Evolutionary conservation across 2,888 invertebrate species (phyloP), one percentile per base, ranked within the genome.

Genomic region (Synanthedon tipuliformis): DNA sequence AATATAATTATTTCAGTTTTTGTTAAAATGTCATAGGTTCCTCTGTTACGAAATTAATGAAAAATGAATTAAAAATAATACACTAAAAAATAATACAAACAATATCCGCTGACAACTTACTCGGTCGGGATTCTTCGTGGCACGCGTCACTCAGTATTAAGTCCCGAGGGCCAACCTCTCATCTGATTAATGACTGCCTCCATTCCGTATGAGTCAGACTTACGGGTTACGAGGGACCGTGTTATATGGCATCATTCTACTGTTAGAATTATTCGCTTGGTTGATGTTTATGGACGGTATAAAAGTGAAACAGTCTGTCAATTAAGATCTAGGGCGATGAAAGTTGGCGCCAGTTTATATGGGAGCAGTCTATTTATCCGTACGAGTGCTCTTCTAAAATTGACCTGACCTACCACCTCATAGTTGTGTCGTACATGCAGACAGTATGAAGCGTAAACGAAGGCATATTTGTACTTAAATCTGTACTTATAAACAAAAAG

Each of bases 141-240:
- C 59, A 61, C 58, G 52, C 52, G 63, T 61, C 63, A 61, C 59
- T 59, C 59, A 51, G 51, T 51, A 58, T 60, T 60, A 60, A 54
- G 57, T 59, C 58, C 58, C 52, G 52, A 58, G 58, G 58, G 49
- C 16, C 23, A 18, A 49, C 49, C 49, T 49, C 49, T 23, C 23
- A 16, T 57, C 60, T 66, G 66, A 66, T 66, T 61, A 66, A 66
- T 63, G 65, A 65, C 59, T 52, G 53, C 55, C 59, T 54, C 60
- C 50, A 52, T 52, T 51, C 40, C 34, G 56, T 57, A 57, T 57
- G 60, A 59, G 58, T 61, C 53, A 57, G 16, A 49, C 49, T 23
- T 49, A 16, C 49, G 40, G 40, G 27, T 40, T 50, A 50, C 50
- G 50, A 50, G 50, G 50, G 50, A 16, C 45, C 45, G 34, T 45